Evolutionary conservation across 2,113 vertebrate species (phyloP), one percentile per base, ranked within the genome.

Genomic region (Hassar affinis): DNA sequence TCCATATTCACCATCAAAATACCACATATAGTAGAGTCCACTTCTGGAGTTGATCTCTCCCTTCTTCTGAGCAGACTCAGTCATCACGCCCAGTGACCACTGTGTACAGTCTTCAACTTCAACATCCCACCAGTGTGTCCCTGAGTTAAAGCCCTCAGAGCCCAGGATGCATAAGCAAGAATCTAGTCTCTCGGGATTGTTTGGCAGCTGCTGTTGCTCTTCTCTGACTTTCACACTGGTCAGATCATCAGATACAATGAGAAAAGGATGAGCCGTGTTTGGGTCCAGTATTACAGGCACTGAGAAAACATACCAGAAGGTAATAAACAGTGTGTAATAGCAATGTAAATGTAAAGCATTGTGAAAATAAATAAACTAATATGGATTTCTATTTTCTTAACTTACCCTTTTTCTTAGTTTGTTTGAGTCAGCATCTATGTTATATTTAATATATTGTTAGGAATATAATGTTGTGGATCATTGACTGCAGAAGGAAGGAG

Each of bases 181-280:
- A 72, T 85, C 69, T 62, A 85, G 71, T 38, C 78, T 85, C 56
- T 85, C 84, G 42, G 69, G 77, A 69, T 74, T 80, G 25, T 85
- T 66, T 45, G 83, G 83, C 27, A 85, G 42, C 38, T 74, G 30
- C 42, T 75, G 83, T 42, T 47, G 45, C 14, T 61, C 10, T 52
- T 80, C 42, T 2, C 56, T 85, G 42, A 49, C 12, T 35, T 20
- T 62, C 62, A 85, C 38, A 18, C 38, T 52, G 68, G 83, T 85
- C 56, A 85, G 68, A 74, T 85, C 83, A 47, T 80, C 78, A n/a
- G 83, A 80, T 51, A 80, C n/a, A 25, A 51, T 35, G 20, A 85
- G 51, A 35, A 69, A 27, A 12, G 68, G 77, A 38, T 80, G 18
- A 17, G 68, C 83, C 25, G 83, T 85, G 78, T 85, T 85, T 33